A percentile compares a stretch with the other conserved stretches of the same genome.
Conservation (phyloP, 2,888 invertebrate genomes). For the Nemurella pictetii region DNA sequence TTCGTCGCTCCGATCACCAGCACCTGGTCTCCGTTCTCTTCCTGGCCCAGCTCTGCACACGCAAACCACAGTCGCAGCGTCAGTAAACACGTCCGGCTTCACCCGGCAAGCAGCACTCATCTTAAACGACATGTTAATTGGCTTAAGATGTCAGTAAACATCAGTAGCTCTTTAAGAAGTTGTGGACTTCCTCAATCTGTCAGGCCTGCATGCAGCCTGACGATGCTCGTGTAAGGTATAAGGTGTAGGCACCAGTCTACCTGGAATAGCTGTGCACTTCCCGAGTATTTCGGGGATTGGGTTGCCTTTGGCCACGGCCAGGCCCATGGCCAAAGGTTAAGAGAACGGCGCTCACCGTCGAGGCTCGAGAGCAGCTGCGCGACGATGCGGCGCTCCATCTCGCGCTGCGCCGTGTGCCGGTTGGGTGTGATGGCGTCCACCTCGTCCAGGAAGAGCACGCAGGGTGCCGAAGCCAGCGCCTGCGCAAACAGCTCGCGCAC, state of each 20-base stretch:
- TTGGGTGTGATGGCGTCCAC: slow-evolving; percentile 95
- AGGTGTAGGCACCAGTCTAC: too few species aligned
- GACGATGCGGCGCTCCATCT: slow-evolving; percentile 96
- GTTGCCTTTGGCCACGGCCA: too few species aligned
- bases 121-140: too few species aligned
- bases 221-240: too few species aligned
- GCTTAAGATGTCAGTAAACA: too few species aligned
- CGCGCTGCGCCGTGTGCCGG: slow-evolving; percentile 85
- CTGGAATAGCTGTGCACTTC: too few species aligned
- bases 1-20: slow-evolving; percentile 96
- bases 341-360: slow-evolving; percentile 65
- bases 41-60: slow-evolving; percentile 54
- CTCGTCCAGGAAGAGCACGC: slow-evolving; percentile 93
- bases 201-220: too few species aligned
- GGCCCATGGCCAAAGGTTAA: not conserved
- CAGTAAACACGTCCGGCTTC: too few species aligned
- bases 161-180: too few species aligned
- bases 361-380: slow-evolving; percentile 87
- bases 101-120: too few species aligned
- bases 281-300: too few species aligned
- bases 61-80: slow-evolving; percentile 21
- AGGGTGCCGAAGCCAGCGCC: slow-evolving; percentile 73
- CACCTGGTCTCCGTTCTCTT: slow-evolving; percentile 63
- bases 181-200: too few species aligned
- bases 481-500: slow-evolving; percentile 89